Evolutionary conservation across 2,797 vertebrate species (phyloP).

Genomic region (Rhadinocentrus ornatus): DNA sequence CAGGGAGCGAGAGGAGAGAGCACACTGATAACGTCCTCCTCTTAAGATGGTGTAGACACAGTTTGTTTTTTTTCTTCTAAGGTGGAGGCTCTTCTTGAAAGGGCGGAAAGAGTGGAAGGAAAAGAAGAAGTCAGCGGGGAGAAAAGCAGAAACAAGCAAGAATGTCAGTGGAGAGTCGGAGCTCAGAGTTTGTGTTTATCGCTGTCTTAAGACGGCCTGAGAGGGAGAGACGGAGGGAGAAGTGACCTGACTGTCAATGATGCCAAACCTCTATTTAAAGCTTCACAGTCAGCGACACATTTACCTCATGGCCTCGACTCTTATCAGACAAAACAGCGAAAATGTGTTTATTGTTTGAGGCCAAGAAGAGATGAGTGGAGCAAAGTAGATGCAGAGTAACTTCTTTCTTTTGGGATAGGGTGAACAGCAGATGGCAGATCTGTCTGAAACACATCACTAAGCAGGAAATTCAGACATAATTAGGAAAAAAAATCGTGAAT

Average conservation of each 20-base stretch:
- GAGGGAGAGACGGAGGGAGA: slow-evolving; percentile 34
- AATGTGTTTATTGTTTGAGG: slow-evolving; percentile 26
- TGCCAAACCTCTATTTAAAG: slow-evolving; percentile 58
- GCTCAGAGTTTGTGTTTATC: slow-evolving; percentile 56
- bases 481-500: background rate
- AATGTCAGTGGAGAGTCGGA: slow-evolving; percentile 62
- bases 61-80: slow-evolving; percentile 16
- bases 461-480: background rate
- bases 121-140: slow-evolving; percentile 31
- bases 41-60: slow-evolving; percentile 19
- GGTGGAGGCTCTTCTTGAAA: slow-evolving; percentile 51
- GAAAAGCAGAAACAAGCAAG: slow-evolving; percentile 51
- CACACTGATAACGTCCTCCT: slow-evolving; percentile 43
- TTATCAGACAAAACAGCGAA: slow-evolving; percentile 33
- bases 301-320: slow-evolving; percentile 46
- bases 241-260: slow-evolving; percentile 72
- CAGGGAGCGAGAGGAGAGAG: slow-evolving; percentile 15
- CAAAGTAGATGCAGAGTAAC: background rate
- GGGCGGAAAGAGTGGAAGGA: background rate
- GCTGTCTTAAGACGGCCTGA: slow-evolving; percentile 57
- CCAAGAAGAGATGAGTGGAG: background rate
- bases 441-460: background rate
- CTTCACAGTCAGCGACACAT: slow-evolving; percentile 45
- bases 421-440: slow-evolving; percentile 20
- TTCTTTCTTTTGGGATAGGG: slow-evolving; percentile 1